Base-by-base conservation (phyloP, 2,888 invertebrate species). In the Lithophane semibrunnea region DNA sequence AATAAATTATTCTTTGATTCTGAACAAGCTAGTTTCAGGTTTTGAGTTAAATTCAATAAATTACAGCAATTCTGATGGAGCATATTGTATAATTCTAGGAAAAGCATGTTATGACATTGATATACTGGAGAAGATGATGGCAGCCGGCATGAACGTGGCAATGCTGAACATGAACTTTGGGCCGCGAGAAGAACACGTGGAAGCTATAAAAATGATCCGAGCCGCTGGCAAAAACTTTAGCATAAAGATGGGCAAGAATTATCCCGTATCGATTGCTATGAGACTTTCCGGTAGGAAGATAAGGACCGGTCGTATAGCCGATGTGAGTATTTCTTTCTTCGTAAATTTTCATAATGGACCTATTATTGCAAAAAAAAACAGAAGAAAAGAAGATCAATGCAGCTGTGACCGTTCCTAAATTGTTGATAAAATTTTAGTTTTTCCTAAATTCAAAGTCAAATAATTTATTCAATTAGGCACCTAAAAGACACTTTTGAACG, bases 241-340 rank as follows among this genome's bases (percentile, higher is more conserved):
- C 84, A 94, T 97, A 29, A 97, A 95, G 70, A 94, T 97, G 80
- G 98, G 97, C 0, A 97, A 97, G 77, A 96, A 96, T 69, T 97
- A 97, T 88, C 98, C 99, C 0, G 95, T 99, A n/a, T 98, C 98
- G 3, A 98, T 99, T 87, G 99, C 98, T 58, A 95, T 98, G 56
- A 98, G 98, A 87, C 97, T 99, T 0, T 98, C 98, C 88, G 99
- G 99, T 4, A 98, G 98, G 1, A 99, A 99, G 94, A 99, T 99
- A 85, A 97, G 98, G 88, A 99, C 99, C 42, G 99, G 99, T 54
- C 96, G 97, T 37, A 96, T 99, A 83, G 97, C 98, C 92, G 98
- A 98, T 72, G 99, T 98, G 95, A 69, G 80, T 75, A 42, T 52
- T 72, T 9, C 10, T 52, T 80, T 42, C 13, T 42, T 24, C 13